Conservation (phyloP, 2,113 vertebrate genomes). For the Rana temporaria region DNA sequence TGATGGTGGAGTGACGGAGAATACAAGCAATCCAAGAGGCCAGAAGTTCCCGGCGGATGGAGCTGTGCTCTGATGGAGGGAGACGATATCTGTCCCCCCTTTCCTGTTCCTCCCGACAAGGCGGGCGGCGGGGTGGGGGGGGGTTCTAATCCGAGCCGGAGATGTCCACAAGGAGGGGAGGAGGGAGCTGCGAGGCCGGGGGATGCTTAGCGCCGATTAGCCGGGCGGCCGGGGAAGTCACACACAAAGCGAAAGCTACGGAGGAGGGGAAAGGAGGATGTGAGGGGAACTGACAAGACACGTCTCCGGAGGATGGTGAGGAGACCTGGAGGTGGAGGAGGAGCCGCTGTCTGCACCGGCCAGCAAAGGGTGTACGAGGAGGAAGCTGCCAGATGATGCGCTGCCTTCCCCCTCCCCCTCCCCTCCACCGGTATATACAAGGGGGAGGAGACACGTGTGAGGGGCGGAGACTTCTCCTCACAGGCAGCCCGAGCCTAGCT, state of each 20-base stretch:
- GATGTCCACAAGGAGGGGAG: neutral
- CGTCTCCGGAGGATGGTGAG: slow-evolving; percentile 40
- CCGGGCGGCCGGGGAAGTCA: slow-evolving; percentile 11
- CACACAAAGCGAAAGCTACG: slow-evolving; percentile 26
- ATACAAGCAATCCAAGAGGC: slow-evolving; percentile 14
- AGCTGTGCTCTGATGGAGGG: slow-evolving; percentile 3
- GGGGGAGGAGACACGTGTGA: neutral
- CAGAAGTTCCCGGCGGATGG: too few species aligned
- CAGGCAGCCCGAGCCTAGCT: too few species aligned
- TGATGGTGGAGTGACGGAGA: slow-evolving; percentile 3
- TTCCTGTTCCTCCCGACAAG: slow-evolving; percentile 27
- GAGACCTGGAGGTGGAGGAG: slow-evolving; percentile 22
- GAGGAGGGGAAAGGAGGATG: slow-evolving; percentile 17
- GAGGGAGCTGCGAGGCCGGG: neutral
- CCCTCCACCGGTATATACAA: neutral
- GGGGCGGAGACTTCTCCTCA: slow-evolving; percentile 1
- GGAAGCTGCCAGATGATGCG: slow-evolving; percentile 49
- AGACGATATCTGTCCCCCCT: neutral
- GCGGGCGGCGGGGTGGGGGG: neutral
- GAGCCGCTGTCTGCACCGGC: neutral
- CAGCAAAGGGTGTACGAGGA: slow-evolving; percentile 22
- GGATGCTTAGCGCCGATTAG: slow-evolving; percentile 21
- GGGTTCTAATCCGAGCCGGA: slow-evolving; percentile 16
- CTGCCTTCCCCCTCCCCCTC: neutral
- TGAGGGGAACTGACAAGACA: slow-evolving; percentile 31